Evolutionary conservation across 2,888 invertebrate species (phyloP).

Genomic region (Macrophya alboannulata): DNA sequence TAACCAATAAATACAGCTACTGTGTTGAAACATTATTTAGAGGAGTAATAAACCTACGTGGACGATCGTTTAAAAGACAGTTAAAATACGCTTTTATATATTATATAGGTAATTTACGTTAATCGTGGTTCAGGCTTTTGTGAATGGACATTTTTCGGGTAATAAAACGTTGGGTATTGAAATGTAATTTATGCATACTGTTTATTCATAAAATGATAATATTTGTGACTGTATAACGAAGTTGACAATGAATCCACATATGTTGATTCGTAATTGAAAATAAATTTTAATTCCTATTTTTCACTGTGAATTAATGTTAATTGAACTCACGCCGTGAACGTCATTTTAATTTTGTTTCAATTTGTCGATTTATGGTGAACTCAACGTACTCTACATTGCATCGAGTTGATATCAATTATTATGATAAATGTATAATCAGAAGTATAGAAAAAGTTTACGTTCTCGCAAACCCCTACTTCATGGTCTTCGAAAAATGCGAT

Average conservation of each 20-base stretch:
- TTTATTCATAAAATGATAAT: neutral
- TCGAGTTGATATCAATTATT: neutral
- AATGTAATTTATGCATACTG: neutral
- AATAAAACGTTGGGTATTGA: neutral
- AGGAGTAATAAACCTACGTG: neutral
- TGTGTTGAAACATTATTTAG: neutral
- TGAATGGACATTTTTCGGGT: neutral
- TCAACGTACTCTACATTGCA: neutral
- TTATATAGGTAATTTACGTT: too few species aligned
- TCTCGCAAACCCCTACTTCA: neutral
- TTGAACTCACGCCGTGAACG: neutral
- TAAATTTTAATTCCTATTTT: neutral
- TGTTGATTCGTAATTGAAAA: slow-evolving; percentile 10
- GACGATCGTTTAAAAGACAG: neutral
- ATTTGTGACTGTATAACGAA: neutral
- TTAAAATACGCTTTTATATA: neutral
- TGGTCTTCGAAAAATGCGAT: neutral
- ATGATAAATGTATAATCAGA: neutral
- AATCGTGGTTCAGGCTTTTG: neutral
- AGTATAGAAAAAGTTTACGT: neutral
- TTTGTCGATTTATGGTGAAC: neutral
- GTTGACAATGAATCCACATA: too few species aligned
- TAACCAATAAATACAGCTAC: neutral
- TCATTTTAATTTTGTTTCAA: too few species aligned
- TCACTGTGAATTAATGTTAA: neutral